phyloP scores from a whole-genome alignment of 2,113 vertebrate species.

The Clarias magur region DNA sequence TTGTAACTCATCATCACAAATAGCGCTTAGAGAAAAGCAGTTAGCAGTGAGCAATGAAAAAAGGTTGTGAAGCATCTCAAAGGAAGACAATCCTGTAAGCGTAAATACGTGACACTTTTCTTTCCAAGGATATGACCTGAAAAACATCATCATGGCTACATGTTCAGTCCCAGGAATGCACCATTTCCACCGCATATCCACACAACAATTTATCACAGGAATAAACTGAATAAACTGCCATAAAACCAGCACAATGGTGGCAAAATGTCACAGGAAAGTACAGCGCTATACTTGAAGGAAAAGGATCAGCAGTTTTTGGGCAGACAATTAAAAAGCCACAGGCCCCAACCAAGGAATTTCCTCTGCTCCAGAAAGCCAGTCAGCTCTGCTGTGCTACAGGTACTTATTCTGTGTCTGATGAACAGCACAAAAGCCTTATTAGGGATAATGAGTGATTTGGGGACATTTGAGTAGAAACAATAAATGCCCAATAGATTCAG shows the following conservation, averaged over 20 bases:
- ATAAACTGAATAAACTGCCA: conserved; percentile 19
- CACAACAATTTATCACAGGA: conserved; percentile 33
- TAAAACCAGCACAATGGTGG: conserved; percentile 26
- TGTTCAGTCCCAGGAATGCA: conserved; percentile 19
- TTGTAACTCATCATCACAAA: not conserved
- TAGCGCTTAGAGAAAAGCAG: not conserved
- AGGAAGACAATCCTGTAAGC: not conserved
- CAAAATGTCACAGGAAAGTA: conserved; percentile 20
- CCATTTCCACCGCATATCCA: conserved; percentile 3
- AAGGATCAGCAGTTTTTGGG: conserved; percentile 25
- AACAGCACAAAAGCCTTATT: not conserved
- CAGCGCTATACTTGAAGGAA: conserved; percentile 17
- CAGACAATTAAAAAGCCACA: conserved; percentile 51
- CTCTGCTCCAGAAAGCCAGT: conserved; percentile 35
- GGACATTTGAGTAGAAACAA: not conserved
- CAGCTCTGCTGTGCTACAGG: not conserved
- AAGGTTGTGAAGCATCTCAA: not conserved
- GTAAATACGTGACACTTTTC: not conserved
- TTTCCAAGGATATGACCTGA: conserved; percentile 13
- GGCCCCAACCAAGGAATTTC: conserved; percentile 46
- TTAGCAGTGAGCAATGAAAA: too few species aligned
- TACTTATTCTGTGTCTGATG: not conserved
- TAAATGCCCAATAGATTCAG: too few species aligned
- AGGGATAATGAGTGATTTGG: not conserved
- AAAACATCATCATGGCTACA: conserved; percentile 11